Evolutionary conservation across 2,113 vertebrate species (phyloP).

Genomic region (Amazona vittata): DNA sequence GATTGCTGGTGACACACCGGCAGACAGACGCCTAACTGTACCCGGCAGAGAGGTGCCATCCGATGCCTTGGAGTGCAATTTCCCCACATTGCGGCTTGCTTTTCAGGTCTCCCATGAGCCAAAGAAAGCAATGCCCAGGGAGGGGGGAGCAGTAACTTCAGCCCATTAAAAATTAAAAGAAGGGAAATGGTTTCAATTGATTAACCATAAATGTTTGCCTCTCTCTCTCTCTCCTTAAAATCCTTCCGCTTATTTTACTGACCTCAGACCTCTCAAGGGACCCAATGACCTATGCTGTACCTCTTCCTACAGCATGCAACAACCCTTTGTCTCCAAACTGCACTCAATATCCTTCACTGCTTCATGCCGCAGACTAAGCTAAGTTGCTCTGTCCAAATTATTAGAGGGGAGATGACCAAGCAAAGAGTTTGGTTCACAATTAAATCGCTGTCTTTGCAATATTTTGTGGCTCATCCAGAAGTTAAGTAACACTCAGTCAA

Average conservation of each 20-base stretch:
- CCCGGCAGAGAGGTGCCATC: not conserved
- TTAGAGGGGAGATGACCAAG: not conserved
- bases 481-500: not conserved
- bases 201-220: conserved; percentile 9
- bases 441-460: accelerated
- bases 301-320: not conserved
- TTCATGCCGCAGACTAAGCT: not conserved
- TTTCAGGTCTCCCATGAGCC: not conserved
- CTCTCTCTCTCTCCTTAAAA: not conserved
- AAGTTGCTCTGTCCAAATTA: not conserved
- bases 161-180: conserved; percentile 57
- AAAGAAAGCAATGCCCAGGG: not conserved
- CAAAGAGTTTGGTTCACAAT: not conserved
- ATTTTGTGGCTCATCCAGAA: not conserved
- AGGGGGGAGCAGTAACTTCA: not conserved
- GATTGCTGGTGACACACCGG: not conserved
- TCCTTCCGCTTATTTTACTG: not conserved
- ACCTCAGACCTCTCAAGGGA: not conserved
- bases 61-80: not conserved
- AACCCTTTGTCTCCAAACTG: not conserved
- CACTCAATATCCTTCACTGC: not conserved
- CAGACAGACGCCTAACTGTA: not conserved
- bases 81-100: accelerated
- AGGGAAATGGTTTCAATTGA: conserved; percentile 51
- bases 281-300: accelerated